phyloP scores from a whole-genome alignment of 2,797 vertebrate species.

The Pelodytes ibericus region DNA sequence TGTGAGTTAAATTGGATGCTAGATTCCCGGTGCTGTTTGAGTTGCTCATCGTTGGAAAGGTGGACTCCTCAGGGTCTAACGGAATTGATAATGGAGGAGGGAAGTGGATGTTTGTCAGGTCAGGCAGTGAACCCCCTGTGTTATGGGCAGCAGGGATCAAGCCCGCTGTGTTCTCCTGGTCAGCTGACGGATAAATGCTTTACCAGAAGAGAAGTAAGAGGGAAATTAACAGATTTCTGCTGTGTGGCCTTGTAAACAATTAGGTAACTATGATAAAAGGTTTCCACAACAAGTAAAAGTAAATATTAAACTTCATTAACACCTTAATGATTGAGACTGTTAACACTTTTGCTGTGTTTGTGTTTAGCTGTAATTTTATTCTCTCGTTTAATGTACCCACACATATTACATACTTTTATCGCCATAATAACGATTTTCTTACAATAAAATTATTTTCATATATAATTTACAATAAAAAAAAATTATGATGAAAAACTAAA shows the following conservation, averaged over 20 bases:
- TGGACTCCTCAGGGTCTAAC: slow-evolving; percentile 90
- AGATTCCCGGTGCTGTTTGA: slow-evolving; percentile 90
- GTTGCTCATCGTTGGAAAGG: slow-evolving; percentile 85
- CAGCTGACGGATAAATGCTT: slow-evolving; percentile 95
- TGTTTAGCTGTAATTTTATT: no score
- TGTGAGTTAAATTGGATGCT: slow-evolving; percentile 90
- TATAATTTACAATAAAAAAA: no score
- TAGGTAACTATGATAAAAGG: background rate
- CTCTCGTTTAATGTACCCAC: no score
- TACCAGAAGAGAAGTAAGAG: slow-evolving; percentile 20
- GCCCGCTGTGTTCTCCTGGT: slow-evolving; percentile 87
- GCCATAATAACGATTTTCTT: no score
- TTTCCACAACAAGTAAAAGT: no score
- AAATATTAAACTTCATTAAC: no score
- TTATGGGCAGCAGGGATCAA: slow-evolving; percentile 89
- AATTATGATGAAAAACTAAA: no score
- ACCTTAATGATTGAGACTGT: no score
- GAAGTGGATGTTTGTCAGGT: slow-evolving; percentile 98
- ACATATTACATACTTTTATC: no score
- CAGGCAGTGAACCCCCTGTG: slow-evolving; percentile 94
- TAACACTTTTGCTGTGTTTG: no score
- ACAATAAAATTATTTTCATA: no score
- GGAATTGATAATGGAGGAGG: slow-evolving; percentile 96
- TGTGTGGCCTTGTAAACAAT: no score
- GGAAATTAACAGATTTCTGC: background rate